A percentile compares a stretch with the other conserved stretches of the same genome.
These are phyloP conservation scores for Takifugu flavidus DNA, from an alignment of 2,113 vertebrate genomes.

Conservation along the genomic window DNA sequence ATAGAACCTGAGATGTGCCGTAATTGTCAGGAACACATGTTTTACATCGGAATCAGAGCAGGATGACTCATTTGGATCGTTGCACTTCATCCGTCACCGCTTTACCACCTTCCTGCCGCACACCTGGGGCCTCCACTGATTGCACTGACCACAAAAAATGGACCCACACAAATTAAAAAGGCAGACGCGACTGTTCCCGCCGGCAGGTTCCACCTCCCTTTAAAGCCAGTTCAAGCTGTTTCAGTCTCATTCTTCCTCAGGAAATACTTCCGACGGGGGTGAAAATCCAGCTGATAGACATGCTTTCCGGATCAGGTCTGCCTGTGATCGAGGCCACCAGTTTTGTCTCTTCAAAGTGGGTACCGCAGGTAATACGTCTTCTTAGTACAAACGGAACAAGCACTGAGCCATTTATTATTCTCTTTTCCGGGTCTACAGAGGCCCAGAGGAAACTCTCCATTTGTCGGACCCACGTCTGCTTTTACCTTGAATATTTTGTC, in stretches of 20 bases:
- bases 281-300: constrained; percentile 91
- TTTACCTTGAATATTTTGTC: constrained; percentile 17
- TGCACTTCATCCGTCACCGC: constrained; percentile 41
- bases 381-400: constrained; percentile 35
- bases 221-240: constrained; percentile 36
- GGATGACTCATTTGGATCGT: constrained; percentile 52
- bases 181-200: too few species aligned
- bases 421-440: constrained; percentile 42
- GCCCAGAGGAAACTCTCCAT: constrained; percentile 11
- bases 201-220: constrained; percentile 15
- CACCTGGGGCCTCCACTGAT: constrained; percentile 28
- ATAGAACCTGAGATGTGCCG: constrained; percentile 24
- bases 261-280: constrained; percentile 85
- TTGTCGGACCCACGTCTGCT: constrained; percentile 24
- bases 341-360: constrained; percentile 95
- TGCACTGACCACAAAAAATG: constrained; percentile 3
- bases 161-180: too few species aligned
- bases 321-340: constrained; percentile 91
- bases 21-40: constrained; percentile 58
- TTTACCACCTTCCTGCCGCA: constrained; percentile 50
- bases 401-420: constrained; percentile 61
- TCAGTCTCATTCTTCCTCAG: constrained; percentile 69
- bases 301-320: constrained; percentile 87
- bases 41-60: constrained; percentile 64
- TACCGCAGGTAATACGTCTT: constrained; percentile 85